A percentile compares a stretch with the other conserved stretches of the same genome.
Evolutionary conservation across 2,888 invertebrate species (phyloP).

Genomic region (Netelia fuscicornis): DNA sequence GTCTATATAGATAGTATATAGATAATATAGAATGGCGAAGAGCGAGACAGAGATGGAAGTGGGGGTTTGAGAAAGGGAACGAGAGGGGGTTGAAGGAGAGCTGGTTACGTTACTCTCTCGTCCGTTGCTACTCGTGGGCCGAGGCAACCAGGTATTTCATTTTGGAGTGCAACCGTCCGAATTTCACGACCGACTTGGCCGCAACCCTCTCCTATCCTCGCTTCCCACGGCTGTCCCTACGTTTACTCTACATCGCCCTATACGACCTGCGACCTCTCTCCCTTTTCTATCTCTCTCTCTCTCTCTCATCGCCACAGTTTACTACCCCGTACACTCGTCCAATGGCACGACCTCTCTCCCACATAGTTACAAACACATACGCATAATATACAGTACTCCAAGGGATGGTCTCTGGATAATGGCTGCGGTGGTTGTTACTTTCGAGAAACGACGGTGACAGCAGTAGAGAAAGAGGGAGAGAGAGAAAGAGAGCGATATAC

Average conservation of each 20-base stretch:
- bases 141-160: constrained; percentile 66
- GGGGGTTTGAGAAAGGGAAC: background rate
- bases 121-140: constrained; percentile 22
- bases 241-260: constrained; percentile 44
- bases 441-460: constrained; percentile 53
- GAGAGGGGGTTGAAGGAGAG: constrained; percentile 20
- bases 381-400: constrained; percentile 35
- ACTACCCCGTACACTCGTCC: constrained; percentile 45
- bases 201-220: constrained; percentile 53
- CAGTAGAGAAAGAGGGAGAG: background rate
- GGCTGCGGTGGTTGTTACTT: constrained; percentile 64
- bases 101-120: constrained; percentile 55
- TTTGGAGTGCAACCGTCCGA: constrained; percentile 67
- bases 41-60: background rate
- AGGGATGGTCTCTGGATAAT: constrained; percentile 62
- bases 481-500: constrained; percentile 18
- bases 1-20: constrained; percentile 50
- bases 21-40: background rate
- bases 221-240: constrained; percentile 40
- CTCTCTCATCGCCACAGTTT: constrained; percentile 47
- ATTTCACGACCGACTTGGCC: constrained; percentile 69
- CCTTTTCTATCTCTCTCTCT: constrained; percentile 28
- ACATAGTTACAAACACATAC: constrained; percentile 10
- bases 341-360: background rate
- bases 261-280: constrained; percentile 63